Evolutionary conservation across 2,113 vertebrate genomes (phyloP), one percentile per base, ranked within the genome.

Genomic region (Tautogolabrus adspersus): DNA sequence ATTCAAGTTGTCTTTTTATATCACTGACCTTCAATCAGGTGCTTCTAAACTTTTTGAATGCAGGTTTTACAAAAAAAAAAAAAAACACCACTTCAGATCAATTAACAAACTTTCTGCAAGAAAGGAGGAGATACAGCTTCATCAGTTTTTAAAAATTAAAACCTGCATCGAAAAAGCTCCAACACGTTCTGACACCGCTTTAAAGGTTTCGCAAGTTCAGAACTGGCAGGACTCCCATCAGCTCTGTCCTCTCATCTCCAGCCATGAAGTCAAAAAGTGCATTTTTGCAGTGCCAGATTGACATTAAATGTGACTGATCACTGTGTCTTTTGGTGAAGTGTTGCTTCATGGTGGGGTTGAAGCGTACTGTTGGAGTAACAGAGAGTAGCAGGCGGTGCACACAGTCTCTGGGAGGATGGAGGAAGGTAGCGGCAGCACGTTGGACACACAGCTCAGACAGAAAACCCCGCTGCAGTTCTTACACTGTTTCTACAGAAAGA

Each of bases 401-500:
- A 98, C 96, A 0, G 75, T 87, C 88, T 96, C 94, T 0, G 96
- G 97, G 67, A 96, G 92, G 64, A 98, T 97, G 69, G 96, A 98
- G 10, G 97, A 98, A 0, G 97, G 96, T 3, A 98, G 91, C 0
- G 97, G 98, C 82, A 98, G 91, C 91, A 97, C 94, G 0, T 97
- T 93, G 3, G 82, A 87, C 0, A 96, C 94, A 10, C 97, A 98
- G 79, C 87, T 86, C 58, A 94, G 88, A 11, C 97, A 98, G 94
- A 97, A 97, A 37, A 90, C 81, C 0, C 94, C 95, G 0, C 83
- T 82, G 19, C 97, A 98, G 94, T 97, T 96, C 92, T 95, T 96
- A 82, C 97, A 98, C 26, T 68, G 82, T 46, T 90, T 96, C 97
- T 99, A 8, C 0, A 87, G 21, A 89, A 62, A 1, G 38, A 30